These are phyloP conservation scores for Canis aureus DNA, from an alignment of 2,113 vertebrate species.

Conservation along the genomic window DNA sequence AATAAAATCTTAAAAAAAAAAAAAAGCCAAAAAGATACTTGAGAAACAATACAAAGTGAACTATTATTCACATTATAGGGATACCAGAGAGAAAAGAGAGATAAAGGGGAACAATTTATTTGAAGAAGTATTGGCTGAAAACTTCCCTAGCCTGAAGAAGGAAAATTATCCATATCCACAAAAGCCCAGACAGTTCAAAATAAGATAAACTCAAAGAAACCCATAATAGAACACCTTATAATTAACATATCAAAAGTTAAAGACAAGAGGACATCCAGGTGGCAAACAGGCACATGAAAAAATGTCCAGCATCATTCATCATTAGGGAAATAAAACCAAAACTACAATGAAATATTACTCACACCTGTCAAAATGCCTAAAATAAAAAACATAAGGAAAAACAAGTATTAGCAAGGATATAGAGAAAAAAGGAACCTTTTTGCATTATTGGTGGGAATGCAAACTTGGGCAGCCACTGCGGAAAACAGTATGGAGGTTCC, in stretches of 20 bases:
- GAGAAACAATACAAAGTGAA: background rate
- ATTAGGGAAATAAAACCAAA: background rate
- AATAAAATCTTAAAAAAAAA: background rate
- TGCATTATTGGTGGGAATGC: background rate
- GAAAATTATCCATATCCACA: background rate
- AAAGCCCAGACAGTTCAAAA: background rate
- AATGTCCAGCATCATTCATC: background rate
- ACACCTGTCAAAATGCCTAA: background rate
- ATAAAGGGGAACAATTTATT: background rate
- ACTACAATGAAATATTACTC: background rate
- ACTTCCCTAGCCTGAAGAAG: background rate
- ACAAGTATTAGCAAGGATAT: background rate
- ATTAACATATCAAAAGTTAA: background rate
- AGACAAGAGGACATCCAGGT: background rate
- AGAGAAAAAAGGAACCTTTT: background rate
- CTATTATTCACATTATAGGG: background rate
- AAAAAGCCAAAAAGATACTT: background rate
- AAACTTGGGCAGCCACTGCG: background rate
- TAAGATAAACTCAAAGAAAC: background rate
- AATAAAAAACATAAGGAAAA: background rate
- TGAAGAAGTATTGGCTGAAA: background rate
- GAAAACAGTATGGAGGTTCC: background rate
- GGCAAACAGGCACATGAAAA: background rate
- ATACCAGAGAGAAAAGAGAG: background rate
- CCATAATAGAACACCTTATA: background rate